Conservation (phyloP, 2,797 vertebrate species). For the Protosalanx chinensis region DNA sequence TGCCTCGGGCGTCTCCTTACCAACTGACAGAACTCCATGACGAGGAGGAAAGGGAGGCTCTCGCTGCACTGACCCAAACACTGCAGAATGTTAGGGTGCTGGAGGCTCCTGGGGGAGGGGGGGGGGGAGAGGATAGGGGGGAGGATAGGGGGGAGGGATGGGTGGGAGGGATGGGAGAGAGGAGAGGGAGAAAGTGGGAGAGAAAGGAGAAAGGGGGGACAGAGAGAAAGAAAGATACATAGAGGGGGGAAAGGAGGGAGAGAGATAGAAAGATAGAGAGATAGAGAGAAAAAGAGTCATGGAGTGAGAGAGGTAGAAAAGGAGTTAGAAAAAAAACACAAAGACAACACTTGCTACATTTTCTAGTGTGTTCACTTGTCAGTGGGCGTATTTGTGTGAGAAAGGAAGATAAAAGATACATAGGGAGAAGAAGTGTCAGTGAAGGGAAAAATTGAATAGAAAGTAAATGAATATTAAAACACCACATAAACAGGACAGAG, state of each 20-base stretch:
- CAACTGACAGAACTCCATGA: conserved; percentile 95
- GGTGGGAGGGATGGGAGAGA: not conserved
- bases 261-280: not conserved
- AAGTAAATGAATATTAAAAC: not conserved
- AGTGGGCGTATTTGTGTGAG: conserved; percentile 1
- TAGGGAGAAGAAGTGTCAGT: not conserved
- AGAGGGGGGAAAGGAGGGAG: conserved; percentile 2
- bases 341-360: not conserved
- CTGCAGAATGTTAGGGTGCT: conserved; percentile 90
- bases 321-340: not conserved
- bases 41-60: conserved; percentile 84
- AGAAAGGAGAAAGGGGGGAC: not conserved
- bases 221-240: not conserved
- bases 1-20: conserved; percentile 64
- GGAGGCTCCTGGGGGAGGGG: conserved; percentile 78
- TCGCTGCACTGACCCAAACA: conserved; percentile 90
- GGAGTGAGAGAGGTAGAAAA: not conserved
- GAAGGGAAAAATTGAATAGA: not conserved
- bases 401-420: conserved; percentile 12
- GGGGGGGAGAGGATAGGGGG: not conserved
- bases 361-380: not conserved
- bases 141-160: not conserved
- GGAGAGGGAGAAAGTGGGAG: conserved; percentile 11
- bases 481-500: not conserved
- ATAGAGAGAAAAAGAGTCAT: not conserved